Evolutionary conservation across 2,888 invertebrate species (phyloP), one percentile per base, ranked within the genome.

Genomic region (Zhengitettix transpicula): DNA sequence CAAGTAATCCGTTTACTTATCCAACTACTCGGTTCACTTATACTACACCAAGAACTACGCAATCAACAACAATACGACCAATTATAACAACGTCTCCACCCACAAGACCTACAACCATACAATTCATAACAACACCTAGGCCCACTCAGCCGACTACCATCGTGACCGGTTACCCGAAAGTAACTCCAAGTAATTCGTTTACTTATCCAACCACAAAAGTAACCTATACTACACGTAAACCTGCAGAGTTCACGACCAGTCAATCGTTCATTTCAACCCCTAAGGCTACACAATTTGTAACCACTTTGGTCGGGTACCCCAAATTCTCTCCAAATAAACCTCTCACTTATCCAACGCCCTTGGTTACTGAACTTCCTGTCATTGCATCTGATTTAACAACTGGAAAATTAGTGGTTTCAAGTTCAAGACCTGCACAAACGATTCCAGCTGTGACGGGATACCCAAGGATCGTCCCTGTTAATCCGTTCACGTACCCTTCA

Each of bases 401-500:
- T 3, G n/a, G 9, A 47, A 47, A 8, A 47, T n/a, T n/a, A 12
- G 47, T 47, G 14, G 47, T 47, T n/a, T 14, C 47, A 14, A 47
- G 2, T 42, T 42, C 58, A 11, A 40, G n/a, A 1, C 14, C 28
- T 16, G 40, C 41, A 14, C 28, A 17, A 28, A 57, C 58, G 5
- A 15, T 53, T 10, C 15, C 51, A 10, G 52, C 40, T 17, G 14
- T 44, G 8, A 52, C 40, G 15, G 60, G 60, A 15, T 60, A 60
- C 28, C 52, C 56, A 3, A 56, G 56, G 14, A 42, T 17, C 15
- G 14, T 52, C 1, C 56, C 60, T 12, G 10, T 16, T 12, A 56
- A 15, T 11, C 56, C 40, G 11, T 52, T 60, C 17, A 60, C 60
- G 15, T 60, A 60, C 42, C 56, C 60, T 5, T 12, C 56, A 17